These are phyloP conservation scores for Chydorus sphaericus DNA, from an alignment of 2,888 invertebrate species.

Conservation along the genomic window DNA sequence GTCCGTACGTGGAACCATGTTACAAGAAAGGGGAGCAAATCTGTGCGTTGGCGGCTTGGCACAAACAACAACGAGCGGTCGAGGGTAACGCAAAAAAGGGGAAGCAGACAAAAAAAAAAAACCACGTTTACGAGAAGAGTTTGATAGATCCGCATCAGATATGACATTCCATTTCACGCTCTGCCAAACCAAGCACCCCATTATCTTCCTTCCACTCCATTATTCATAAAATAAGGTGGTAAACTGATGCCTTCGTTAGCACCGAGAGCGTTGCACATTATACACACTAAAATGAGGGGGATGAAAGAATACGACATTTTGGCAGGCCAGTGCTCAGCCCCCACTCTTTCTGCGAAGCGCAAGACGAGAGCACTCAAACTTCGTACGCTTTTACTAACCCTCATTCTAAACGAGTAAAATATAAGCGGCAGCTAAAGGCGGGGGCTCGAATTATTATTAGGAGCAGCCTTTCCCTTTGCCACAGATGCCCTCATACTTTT, in stretches of 20 bases:
- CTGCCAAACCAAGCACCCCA: neutral
- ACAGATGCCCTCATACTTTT: too few species aligned
- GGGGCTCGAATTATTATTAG: too few species aligned
- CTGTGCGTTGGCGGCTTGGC: neutral
- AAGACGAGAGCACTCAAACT: too few species aligned
- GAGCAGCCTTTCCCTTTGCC: too few species aligned
- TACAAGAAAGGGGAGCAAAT: neutral
- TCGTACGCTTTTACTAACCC: too few species aligned
- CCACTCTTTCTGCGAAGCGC: too few species aligned
- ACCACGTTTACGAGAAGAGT: neutral
- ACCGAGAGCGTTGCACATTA: neutral
- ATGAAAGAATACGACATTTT: too few species aligned
- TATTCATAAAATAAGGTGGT: neutral
- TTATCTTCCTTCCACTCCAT: neutral
- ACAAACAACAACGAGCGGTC: neutral
- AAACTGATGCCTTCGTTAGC: neutral
- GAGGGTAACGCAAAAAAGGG: neutral
- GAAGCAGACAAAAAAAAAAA: neutral
- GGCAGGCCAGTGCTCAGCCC: too few species aligned
- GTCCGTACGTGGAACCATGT: too few species aligned
- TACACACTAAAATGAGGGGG: neutral
- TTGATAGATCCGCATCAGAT: neutral
- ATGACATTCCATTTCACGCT: conserved; percentile 12
- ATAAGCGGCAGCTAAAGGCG: too few species aligned
- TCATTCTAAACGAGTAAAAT: too few species aligned